Conservation (phyloP, 2,888 invertebrate genomes). For the Teleogryllus oceanicus region DNA sequence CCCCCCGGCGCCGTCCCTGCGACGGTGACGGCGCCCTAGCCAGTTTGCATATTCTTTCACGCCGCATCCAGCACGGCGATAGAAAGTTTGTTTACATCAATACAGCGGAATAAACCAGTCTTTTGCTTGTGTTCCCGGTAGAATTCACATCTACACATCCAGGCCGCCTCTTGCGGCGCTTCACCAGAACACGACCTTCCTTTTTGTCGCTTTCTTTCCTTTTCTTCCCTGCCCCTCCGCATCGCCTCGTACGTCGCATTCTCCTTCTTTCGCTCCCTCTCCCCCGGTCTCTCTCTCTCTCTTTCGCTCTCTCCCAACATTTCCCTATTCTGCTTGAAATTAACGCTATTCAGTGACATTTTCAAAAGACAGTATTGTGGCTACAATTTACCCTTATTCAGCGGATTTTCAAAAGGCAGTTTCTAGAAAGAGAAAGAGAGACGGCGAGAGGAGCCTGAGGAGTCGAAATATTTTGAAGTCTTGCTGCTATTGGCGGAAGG, state of each 20-base stretch:
- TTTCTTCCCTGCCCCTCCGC: slow-evolving; percentile 20
- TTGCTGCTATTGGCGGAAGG: slow-evolving; percentile 33
- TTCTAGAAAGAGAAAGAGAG: slow-evolving; percentile 29
- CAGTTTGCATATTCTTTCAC: slow-evolving; percentile 38
- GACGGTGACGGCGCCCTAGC: background rate
- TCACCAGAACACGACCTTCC: slow-evolving; percentile 23
- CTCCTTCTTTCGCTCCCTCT: slow-evolving; percentile 18
- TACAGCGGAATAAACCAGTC: slow-evolving; percentile 37
- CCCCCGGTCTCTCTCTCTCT: slow-evolving; percentile 20
- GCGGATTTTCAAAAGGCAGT: slow-evolving; percentile 38
- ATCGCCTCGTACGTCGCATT: slow-evolving; percentile 9
- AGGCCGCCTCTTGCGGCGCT: slow-evolving; percentile 24
- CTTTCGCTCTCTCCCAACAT: slow-evolving; percentile 33
- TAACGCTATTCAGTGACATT: slow-evolving; percentile 40
- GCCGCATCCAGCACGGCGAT: slow-evolving; percentile 25
- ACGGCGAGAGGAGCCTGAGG: slow-evolving; percentile 19
- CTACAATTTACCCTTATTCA: slow-evolving; percentile 40
- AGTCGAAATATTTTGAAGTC: slow-evolving; percentile 33
- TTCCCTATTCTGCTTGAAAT: slow-evolving; percentile 39
- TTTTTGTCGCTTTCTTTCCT: slow-evolving; percentile 26
- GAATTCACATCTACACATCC: slow-evolving; percentile 23
- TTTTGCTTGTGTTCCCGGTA: slow-evolving; percentile 27
- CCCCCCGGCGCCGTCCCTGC: too few relatives aligned
- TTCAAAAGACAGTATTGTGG: slow-evolving; percentile 40
- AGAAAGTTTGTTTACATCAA: slow-evolving; percentile 38